phyloP scores from a whole-genome alignment of 2,797 vertebrate species.

The Falco biarmicus region DNA sequence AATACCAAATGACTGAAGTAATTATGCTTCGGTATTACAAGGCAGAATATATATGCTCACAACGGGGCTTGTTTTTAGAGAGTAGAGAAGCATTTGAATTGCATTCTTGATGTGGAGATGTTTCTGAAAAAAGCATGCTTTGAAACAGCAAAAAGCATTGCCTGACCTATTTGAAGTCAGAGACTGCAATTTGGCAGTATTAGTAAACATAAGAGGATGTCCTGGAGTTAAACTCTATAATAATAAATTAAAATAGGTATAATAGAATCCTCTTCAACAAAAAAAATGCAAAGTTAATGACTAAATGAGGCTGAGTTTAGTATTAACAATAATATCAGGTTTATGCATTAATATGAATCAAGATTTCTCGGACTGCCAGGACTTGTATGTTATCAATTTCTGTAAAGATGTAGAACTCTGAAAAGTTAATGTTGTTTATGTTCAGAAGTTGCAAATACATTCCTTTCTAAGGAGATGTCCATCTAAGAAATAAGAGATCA shows the following conservation, averaged over 20 bases:
- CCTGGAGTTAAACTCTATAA: not conserved
- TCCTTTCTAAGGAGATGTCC: not conserved
- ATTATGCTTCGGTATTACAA: not conserved
- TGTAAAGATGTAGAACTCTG: not conserved
- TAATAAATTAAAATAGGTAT: not conserved
- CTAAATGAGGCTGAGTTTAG: not conserved
- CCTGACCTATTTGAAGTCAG: not conserved
- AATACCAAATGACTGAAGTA: conserved; percentile 15
- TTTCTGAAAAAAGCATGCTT: not conserved
- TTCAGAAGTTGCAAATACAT: not conserved
- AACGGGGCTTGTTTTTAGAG: not conserved
- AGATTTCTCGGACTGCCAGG: not conserved
- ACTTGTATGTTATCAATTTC: not conserved
- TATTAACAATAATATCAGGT: not conserved
- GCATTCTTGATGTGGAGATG: not conserved
- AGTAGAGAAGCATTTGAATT: not conserved
- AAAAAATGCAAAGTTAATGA: not conserved
- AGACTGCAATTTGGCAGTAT: not conserved
- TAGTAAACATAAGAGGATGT: not conserved
- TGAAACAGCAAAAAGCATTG: not conserved
- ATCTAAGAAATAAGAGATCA: not conserved
- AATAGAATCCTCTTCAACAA: not conserved
- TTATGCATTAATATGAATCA: not conserved
- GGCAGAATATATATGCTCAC: not conserved
- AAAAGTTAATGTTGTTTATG: not conserved